These are phyloP conservation scores for Neoitamus cyanurus DNA, from an alignment of 2,888 invertebrate species.

Conservation along the genomic window DNA sequence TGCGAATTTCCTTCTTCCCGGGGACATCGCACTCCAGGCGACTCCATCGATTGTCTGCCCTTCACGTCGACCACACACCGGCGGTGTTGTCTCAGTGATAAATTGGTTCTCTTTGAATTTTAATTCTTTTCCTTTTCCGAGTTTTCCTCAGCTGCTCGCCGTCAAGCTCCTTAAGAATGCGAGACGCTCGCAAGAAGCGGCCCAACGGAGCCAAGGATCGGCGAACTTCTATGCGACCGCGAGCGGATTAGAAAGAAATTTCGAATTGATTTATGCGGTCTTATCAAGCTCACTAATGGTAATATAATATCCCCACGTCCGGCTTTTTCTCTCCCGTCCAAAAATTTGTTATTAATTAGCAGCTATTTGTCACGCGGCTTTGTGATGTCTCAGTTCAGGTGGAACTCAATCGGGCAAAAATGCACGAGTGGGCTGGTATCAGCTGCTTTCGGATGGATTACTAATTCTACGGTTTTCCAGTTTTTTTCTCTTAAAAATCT, in stretches of 20 bases:
- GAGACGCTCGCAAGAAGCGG: background rate
- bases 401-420: background rate
- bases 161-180: background rate
- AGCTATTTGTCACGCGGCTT: constrained; percentile 20
- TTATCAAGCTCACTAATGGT: constrained; percentile 38
- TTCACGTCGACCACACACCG: constrained; percentile 16
- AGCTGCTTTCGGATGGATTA: background rate
- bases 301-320: constrained; percentile 29
- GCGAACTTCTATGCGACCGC: background rate
- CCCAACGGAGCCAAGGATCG: background rate
- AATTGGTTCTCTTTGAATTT: constrained; percentile 30
- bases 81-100: constrained; percentile 34
- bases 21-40: background rate
- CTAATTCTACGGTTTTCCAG: background rate
- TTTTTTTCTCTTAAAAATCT: background rate
- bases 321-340: background rate
- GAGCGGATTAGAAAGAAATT: constrained; percentile 40
- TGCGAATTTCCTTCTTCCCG: background rate
- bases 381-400: constrained; percentile 25
- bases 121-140: background rate
- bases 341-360: constrained; percentile 33
- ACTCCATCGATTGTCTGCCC: constrained; percentile 21
- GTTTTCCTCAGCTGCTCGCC: background rate
- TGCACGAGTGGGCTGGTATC: constrained; percentile 15
- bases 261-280: constrained; percentile 34